These are phyloP conservation scores for Champsocephalus gunnari DNA, from an alignment of 2,797 vertebrate species.

Conservation along the genomic window DNA sequence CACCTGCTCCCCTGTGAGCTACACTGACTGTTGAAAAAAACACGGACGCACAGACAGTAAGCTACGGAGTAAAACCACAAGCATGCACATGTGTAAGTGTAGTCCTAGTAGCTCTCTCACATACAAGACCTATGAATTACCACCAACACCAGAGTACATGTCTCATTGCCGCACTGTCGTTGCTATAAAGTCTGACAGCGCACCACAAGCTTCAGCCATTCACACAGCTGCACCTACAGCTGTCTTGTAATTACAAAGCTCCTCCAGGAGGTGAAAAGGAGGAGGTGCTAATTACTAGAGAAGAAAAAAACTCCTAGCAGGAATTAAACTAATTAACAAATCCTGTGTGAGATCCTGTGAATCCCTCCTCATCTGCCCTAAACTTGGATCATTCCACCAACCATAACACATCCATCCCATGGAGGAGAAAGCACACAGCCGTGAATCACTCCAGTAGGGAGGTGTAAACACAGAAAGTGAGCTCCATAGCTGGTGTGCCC, in stretches of 20 bases:
- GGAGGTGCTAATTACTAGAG: conserved; percentile 50
- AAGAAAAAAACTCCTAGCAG: conserved; percentile 46
- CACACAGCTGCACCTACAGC: conserved; percentile 65
- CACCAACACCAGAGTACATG: neutral
- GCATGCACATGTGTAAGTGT: conserved; percentile 15
- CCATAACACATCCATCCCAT: conserved; percentile 27
- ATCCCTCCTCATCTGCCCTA: conserved; percentile 32
- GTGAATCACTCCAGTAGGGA: conserved; percentile 39
- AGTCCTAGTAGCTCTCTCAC: conserved; percentile 6
- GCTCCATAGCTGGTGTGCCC: neutral
- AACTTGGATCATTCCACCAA: conserved; percentile 35
- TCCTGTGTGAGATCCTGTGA: conserved; percentile 52
- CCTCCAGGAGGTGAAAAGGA: conserved; percentile 44
- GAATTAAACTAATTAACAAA: conserved; percentile 66
- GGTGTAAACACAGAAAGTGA: conserved; percentile 27
- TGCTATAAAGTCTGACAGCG: conserved; percentile 25
- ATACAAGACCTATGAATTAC: conserved; percentile 24
- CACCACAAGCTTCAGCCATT: conserved; percentile 20
- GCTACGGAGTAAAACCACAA: conserved; percentile 36
- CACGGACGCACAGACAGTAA: conserved; percentile 23
- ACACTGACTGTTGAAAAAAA: conserved; percentile 21
- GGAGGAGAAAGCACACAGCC: conserved; percentile 29
- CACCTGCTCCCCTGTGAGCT: conserved; percentile 31
- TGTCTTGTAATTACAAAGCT: conserved; percentile 56
- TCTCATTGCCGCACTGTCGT: conserved; percentile 23